These are phyloP conservation scores for Dasyprocta punctata DNA, from an alignment of 2,113 vertebrate genomes.

Conservation along the genomic window DNA sequence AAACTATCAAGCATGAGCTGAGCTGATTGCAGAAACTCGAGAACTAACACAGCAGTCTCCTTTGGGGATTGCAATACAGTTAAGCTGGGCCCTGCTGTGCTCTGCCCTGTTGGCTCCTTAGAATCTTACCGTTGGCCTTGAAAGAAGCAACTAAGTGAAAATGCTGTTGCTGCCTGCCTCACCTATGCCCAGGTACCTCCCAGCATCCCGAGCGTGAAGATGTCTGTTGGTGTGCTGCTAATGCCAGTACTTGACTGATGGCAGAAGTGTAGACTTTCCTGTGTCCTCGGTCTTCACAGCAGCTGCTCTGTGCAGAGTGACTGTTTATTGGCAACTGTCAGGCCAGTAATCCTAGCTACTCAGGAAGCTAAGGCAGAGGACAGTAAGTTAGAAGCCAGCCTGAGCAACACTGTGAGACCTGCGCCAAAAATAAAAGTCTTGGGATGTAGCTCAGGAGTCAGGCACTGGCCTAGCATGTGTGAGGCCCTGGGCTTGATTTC, in stretches of 20 bases:
- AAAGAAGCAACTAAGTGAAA: not conserved
- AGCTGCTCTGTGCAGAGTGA: not conserved
- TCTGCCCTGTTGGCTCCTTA: not conserved
- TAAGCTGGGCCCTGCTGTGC: not conserved
- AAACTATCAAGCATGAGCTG: not conserved
- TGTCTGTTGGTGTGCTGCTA: too few relatives aligned
- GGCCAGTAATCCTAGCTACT: not conserved
- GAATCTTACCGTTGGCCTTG: not conserved
- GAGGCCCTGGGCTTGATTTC: not conserved
- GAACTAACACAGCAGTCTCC: not conserved
- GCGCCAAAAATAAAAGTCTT: not conserved
- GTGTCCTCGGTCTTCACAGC: not conserved
- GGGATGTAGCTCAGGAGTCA: not conserved
- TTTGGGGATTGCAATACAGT: rapidly evolving
- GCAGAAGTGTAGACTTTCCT: not conserved
- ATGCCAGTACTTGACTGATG: not conserved
- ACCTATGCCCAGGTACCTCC: rapidly evolving
- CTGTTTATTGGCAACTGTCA: not conserved
- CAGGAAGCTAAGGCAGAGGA: not conserved
- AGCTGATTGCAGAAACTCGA: not conserved
- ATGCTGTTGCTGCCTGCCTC: not conserved
- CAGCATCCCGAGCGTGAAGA: rapidly evolving
- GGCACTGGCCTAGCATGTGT: not conserved
- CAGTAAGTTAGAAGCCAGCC: not conserved
- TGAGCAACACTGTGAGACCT: not conserved